Percentiles rank a stretch among this genome's conserved stretches.
Conservation (phyloP, 2,888 invertebrate species). For the Cephus sareptanus region DNA sequence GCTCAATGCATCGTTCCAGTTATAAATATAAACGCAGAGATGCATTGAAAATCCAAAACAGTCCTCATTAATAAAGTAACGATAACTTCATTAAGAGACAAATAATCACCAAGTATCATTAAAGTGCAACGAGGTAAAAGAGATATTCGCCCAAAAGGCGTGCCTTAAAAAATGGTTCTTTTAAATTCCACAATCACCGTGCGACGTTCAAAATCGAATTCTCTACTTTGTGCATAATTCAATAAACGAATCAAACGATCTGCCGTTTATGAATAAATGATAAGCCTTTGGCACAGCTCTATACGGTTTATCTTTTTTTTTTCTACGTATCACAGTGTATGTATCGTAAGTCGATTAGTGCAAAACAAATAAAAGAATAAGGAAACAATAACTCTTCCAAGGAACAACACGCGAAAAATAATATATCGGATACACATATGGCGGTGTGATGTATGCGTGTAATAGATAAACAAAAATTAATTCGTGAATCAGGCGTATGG, state of each 20-base stretch:
- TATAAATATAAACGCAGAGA: background rate
- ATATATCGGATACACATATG: background rate
- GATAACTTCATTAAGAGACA: background rate
- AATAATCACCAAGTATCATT: background rate
- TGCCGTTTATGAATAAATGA: background rate
- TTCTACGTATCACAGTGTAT: slow-evolving; percentile 36
- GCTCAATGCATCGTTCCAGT: background rate
- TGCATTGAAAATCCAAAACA: background rate
- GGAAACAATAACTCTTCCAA: background rate
- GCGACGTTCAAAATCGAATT: background rate
- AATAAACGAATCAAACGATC: background rate
- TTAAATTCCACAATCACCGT: background rate
- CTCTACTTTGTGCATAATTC: background rate
- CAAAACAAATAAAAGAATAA: slow-evolving; percentile 11
- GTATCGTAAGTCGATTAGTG: slow-evolving; percentile 29
- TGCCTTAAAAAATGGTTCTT: no score
- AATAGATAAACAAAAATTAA: slow-evolving; percentile 2
- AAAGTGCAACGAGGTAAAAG: background rate
- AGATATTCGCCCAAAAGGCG: no score
- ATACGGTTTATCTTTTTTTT: background rate
- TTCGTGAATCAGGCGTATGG: slow-evolving; percentile 8
- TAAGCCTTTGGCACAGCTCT: slow-evolving; percentile 3
- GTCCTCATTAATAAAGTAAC: background rate
- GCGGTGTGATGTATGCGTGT: background rate
- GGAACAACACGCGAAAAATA: background rate